phyloP scores from a whole-genome alignment of 2,797 vertebrate genomes.

The Sardinella longiceps region DNA sequence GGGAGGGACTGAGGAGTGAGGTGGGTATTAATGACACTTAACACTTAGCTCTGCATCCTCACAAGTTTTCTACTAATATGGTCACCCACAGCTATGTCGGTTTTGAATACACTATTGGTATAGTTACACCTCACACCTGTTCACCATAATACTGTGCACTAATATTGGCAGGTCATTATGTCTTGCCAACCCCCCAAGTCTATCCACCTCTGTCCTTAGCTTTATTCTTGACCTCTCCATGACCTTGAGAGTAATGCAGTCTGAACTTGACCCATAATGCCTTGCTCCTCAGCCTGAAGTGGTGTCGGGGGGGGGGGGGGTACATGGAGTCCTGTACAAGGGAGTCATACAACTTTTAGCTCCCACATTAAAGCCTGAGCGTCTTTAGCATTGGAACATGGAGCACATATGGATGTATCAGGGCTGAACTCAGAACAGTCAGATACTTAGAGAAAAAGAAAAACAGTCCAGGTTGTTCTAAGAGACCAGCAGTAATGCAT shows the following conservation, averaged over 20 bases:
- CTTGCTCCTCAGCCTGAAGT: not conserved
- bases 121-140: not conserved
- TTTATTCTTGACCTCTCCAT: too few species aligned
- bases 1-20: not conserved
- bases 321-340: not conserved
- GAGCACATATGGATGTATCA: not conserved
- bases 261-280: not conserved
- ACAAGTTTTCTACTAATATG: not conserved
- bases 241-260: too few species aligned
- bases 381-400: too few species aligned
- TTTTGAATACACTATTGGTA: not conserved
- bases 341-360: not conserved
- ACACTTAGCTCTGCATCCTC: too few species aligned
- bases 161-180: too few species aligned
- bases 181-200: too few species aligned
- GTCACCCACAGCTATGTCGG: not conserved
- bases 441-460: not conserved
- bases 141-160: not conserved
- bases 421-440: not conserved
- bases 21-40: too few species aligned
- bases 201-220: too few species aligned
- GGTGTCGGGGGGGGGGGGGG: not conserved
- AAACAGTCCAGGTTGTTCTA: not conserved
- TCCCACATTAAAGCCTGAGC: not conserved
- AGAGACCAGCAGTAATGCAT: not conserved